Percentiles rank a stretch among this genome's conserved stretches.
Evolutionary conservation across 2,888 invertebrate genomes (phyloP).

Genomic region (Sycophila texana): DNA sequence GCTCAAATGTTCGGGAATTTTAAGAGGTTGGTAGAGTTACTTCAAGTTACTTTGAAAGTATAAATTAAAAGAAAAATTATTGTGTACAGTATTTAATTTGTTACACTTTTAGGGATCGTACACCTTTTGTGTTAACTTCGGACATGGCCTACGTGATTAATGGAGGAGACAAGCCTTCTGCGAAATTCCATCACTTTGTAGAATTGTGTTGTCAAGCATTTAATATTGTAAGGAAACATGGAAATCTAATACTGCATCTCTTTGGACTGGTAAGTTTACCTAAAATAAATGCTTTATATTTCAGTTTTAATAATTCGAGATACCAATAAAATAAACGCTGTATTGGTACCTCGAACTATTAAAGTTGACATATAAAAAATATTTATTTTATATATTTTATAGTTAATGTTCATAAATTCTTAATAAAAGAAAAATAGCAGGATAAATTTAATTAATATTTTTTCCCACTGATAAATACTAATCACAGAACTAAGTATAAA

Average conservation of each 20-base stretch:
- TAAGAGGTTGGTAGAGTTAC: slow-evolving; percentile 82
- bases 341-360: background rate
- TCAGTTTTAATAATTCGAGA: background rate
- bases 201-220: slow-evolving; percentile 98
- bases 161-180: slow-evolving; percentile 94
- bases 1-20: slow-evolving; percentile 98
- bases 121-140: slow-evolving; percentile 97
- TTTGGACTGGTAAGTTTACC: slow-evolving; percentile 87
- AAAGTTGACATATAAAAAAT: background rate
- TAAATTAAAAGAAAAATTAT: background rate
- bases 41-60: background rate
- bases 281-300: background rate
- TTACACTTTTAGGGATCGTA: slow-evolving; percentile 86
- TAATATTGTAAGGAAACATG: slow-evolving; percentile 94
- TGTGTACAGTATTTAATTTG: slow-evolving; percentile 18
- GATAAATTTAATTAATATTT: slow-evolving; percentile 3
- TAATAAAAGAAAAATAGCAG: background rate
- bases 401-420: background rate
- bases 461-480: background rate
- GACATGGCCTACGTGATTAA: slow-evolving; percentile 99
- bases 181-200: slow-evolving; percentile 97
- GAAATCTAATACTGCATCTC: slow-evolving; percentile 91
- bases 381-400: background rate
- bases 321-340: background rate
- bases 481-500: slow-evolving; percentile 30